Base-by-base conservation (phyloP, 2,113 vertebrate species). In the Tonatia bakeri region DNA sequence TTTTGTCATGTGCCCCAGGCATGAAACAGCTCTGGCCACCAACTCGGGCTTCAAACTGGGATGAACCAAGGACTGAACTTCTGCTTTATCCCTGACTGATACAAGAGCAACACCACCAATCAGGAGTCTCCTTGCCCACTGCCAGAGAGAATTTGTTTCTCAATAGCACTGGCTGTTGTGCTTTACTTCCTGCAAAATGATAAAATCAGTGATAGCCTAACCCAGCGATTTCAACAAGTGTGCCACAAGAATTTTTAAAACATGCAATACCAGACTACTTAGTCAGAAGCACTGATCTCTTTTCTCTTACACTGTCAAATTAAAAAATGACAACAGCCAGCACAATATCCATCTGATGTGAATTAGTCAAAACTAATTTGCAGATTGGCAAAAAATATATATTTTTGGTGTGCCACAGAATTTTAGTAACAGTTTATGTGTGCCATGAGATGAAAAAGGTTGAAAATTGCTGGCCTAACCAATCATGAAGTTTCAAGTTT, bases 141-240 rank as follows among this genome's bases (percentile, higher is more conserved):
- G 75, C 45, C 17, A 52, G 17, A 77, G 47, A 2, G 6, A 76
- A 52, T 86, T 87, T 87, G 28, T 84, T 94, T 85, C 79, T 95
- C 19, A 77, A 8, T 12, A 69, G 19, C 33, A 84, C 40, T 45
- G 61, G 90, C 14, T 56, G 1, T 33, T 94, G 38, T n/a, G 26
- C 38, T 87, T 94, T 20, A 40, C 8, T 81, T 82, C 14, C 14
- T 50, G 91, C 61, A 91, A 94, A 72, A 88, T 67, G 22, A 95
- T n/a, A 93, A 94, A 95, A 82, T 45, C 92, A 86, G 65, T 76
- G 43, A 90, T 36, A 96, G 40, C 15, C 26, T 88, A 81, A 91
- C 17, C 67, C 61, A 64, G 61, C 12, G 12, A 64, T 31, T 64
- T 31, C 61, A 64, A 64, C 61, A 28, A 31, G 61, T 64, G 28